Evolutionary conservation across 2,113 vertebrate species (phyloP), one percentile per base, ranked within the genome.

Genomic region (Centropristis striata): DNA sequence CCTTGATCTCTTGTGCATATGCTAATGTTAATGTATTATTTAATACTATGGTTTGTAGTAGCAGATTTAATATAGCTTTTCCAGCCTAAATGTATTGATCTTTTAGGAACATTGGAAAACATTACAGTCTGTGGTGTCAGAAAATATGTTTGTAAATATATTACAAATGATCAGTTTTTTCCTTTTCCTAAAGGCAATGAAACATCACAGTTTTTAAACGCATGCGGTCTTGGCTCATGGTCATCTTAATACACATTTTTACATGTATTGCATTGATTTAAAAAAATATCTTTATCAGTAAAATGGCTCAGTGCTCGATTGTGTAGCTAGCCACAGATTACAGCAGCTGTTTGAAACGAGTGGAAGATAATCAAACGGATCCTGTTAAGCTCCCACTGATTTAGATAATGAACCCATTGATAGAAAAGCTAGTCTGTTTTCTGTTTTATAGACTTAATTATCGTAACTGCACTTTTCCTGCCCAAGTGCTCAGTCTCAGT

Each of bases 321-420:
- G 46, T 71, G 49, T 49, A 37, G 50, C 49, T 80, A 42, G 71
- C 67, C 70, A 77, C 49, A 71, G 60, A 57, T 72, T 42, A 53
- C 37, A 57, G 54, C 72, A 64, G 61, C 54, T 57, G 28, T 23
- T 55, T 83, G 25, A 83, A 75, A 71, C 72, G 65, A 65, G 46
- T 47, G 36, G 59, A 39, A 42, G 61, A 69, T 76, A 60, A 82
- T 80, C 54, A 86, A 59, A 78, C 20, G 12, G 59, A 80, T 14
- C 27, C 58, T 67, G 47, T 80, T 75, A 78, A 74, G 64, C 59
- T 76, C 39, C 58, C 23, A 18, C 73, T 81, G 77, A 77, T 70
- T 55, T 46, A 47, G 28, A 81, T 75, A 66, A 85, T 85, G 70
- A 83, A 73, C 6, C 57, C 32, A 14, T 21, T 23, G 70, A 71